These are phyloP conservation scores for Caenorhabditis becei DNA, from an alignment of 2,888 invertebrate species.

Conservation along the genomic window DNA sequence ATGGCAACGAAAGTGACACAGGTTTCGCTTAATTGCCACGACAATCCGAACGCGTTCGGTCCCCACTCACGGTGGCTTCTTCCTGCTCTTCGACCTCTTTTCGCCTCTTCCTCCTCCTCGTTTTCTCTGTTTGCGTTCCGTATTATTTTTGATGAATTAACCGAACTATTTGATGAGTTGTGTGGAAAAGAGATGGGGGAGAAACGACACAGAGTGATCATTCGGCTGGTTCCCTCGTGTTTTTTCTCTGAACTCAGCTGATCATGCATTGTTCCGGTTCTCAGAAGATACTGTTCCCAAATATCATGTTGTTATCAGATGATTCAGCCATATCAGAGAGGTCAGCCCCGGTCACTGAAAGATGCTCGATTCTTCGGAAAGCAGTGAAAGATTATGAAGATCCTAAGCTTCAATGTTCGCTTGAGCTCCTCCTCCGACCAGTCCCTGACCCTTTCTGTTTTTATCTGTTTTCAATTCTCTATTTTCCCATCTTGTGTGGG, in stretches of 20 bases:
- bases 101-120: conserved; percentile 13
- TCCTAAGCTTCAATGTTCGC: too few species aligned
- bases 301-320: too few species aligned
- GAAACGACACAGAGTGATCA: conserved; percentile 33
- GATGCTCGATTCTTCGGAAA: too few species aligned
- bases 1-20: conserved; percentile 24
- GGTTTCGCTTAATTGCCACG: conserved; percentile 45
- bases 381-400: too few species aligned
- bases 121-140: conserved; percentile 46
- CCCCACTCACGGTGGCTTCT: conserved; percentile 1
- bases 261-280: conserved; percentile 25
- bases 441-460: neutral
- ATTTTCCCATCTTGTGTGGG: neutral
- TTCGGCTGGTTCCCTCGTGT: conserved; percentile 48
- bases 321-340: too few species aligned
- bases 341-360: too few species aligned
- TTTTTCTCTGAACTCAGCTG: conserved; percentile 26
- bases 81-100: conserved; percentile 54
- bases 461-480: neutral
- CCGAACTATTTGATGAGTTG: conserved; percentile 59
- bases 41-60: conserved; percentile 19
- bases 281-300: neutral
- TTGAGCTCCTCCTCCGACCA: too few species aligned
- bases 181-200: conserved; percentile 14
- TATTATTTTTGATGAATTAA: conserved; percentile 60